Evolutionary conservation across 2,888 invertebrate species (phyloP).

Genomic region (Alcis repandata): DNA sequence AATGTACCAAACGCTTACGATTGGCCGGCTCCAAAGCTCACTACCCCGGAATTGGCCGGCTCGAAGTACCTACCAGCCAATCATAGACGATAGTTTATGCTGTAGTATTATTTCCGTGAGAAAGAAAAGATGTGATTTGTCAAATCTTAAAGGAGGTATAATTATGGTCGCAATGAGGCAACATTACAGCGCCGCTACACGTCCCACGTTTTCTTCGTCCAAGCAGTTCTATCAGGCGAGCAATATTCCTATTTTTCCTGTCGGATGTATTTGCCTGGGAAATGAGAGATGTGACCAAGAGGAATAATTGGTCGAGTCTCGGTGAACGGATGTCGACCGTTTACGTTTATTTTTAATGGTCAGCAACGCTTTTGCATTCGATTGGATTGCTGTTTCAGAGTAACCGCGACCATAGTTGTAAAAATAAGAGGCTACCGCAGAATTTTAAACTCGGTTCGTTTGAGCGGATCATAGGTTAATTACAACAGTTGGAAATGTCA

Average conservation of each 20-base stretch:
- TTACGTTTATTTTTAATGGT: slow-evolving; percentile 16
- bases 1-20: too few species aligned
- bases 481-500: too few species aligned
- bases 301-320: slow-evolving; percentile 56
- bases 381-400: neutral
- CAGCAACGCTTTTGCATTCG: slow-evolving; percentile 1
- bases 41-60: too few species aligned
- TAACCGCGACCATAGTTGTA: neutral
- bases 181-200: neutral
- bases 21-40: too few species aligned
- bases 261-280: slow-evolving; percentile 47
- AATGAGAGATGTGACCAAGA: slow-evolving; percentile 54
- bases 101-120: too few species aligned
- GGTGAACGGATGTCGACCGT: slow-evolving; percentile 43
- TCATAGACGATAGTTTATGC: too few species aligned
- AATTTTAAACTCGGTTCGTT: too few species aligned
- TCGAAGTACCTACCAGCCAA: too few species aligned
- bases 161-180: too few species aligned
- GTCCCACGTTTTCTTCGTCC: slow-evolving; percentile 8
- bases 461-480: too few species aligned
- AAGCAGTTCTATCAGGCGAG: slow-evolving; percentile 18
- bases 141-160: too few species aligned
- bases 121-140: too few species aligned
- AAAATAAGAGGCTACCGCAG: neutral
- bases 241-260: slow-evolving; percentile 49